phyloP scores from a whole-genome alignment of 2,888 invertebrate genomes.

The Saturnia japonica region DNA sequence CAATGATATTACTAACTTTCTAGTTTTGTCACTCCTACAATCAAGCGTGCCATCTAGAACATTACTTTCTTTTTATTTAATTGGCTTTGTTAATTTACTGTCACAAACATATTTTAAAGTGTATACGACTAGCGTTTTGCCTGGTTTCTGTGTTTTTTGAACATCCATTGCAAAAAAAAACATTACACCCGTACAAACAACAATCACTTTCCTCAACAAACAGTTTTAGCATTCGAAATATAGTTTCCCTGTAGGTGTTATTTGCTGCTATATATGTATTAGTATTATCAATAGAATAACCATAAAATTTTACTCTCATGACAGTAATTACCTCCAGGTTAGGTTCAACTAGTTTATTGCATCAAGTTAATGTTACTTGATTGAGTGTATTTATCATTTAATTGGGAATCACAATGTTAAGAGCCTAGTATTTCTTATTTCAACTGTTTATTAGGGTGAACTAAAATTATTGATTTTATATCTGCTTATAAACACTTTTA shows the following conservation, averaged over 20 bases:
- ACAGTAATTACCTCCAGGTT: no score
- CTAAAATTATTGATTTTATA: no score
- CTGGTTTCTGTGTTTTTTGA: background rate
- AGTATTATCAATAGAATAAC: background rate
- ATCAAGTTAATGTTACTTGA: no score
- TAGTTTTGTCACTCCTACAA: background rate
- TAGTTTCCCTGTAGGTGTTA: background rate
- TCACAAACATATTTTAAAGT: background rate
- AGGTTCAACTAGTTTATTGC: no score
- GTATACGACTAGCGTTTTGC: background rate
- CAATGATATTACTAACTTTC: background rate
- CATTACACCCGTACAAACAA: background rate
- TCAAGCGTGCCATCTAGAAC: background rate
- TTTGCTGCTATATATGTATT: background rate
- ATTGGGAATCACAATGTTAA: no score
- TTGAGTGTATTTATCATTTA: no score
- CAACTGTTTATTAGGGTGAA: no score
- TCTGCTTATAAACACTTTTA: no score
- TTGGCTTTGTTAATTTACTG: background rate
- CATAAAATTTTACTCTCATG: background rate
- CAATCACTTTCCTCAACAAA: background rate
- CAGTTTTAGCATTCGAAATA: background rate
- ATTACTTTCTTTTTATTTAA: background rate
- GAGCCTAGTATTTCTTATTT: no score
- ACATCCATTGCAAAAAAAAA: background rate